A percentile compares a stretch with the other conserved stretches of the same genome.
Evolutionary conservation across 2,888 invertebrate genomes (phyloP).

Genomic region (Aproaerema taeniolella): DNA sequence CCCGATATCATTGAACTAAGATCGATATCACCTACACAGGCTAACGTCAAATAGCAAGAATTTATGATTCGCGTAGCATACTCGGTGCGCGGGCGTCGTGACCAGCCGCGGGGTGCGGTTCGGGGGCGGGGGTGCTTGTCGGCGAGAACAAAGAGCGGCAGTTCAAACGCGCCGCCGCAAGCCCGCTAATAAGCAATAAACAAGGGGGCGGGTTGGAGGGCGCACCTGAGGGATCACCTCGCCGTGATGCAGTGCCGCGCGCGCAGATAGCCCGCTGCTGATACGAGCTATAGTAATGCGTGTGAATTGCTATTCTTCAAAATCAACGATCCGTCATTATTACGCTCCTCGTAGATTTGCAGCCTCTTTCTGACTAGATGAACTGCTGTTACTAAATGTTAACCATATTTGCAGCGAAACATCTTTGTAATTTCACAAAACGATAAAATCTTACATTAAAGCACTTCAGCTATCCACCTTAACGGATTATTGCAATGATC

Average conservation of each 20-base stretch:
- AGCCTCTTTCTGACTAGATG: too few relatives aligned
- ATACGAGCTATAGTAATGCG: conserved; percentile 14
- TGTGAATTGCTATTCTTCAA: conserved; percentile 10
- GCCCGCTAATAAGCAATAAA: conserved; percentile 76
- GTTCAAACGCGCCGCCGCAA: conserved; percentile 71
- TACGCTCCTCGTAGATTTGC: conserved; percentile 1
- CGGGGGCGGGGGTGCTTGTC: conserved; percentile 37
- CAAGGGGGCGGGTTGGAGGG: conserved; percentile 72
- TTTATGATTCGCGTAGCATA: conserved; percentile 70
- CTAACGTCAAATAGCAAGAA: conserved; percentile 71
- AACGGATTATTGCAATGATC: too few relatives aligned
- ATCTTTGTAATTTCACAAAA: too few relatives aligned
- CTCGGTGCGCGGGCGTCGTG: conserved; percentile 60
- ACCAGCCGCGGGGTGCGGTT: conserved; percentile 38
- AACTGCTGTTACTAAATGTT: too few relatives aligned
- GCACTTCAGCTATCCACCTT: too few relatives aligned
- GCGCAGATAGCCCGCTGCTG: conserved; percentile 18
- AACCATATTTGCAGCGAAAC: too few relatives aligned
- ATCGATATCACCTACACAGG: conserved; percentile 60
- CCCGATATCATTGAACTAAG: conserved; percentile 21
- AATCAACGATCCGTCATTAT: conserved; percentile 12
- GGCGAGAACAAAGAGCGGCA: conserved; percentile 72
- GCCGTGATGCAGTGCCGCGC: conserved; percentile 35
- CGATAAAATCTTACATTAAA: too few relatives aligned
- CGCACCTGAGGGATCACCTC: conserved; percentile 72